Base-by-base conservation (phyloP, 2,888 invertebrate genomes). In the Scaptomyza polygonia region DNA sequence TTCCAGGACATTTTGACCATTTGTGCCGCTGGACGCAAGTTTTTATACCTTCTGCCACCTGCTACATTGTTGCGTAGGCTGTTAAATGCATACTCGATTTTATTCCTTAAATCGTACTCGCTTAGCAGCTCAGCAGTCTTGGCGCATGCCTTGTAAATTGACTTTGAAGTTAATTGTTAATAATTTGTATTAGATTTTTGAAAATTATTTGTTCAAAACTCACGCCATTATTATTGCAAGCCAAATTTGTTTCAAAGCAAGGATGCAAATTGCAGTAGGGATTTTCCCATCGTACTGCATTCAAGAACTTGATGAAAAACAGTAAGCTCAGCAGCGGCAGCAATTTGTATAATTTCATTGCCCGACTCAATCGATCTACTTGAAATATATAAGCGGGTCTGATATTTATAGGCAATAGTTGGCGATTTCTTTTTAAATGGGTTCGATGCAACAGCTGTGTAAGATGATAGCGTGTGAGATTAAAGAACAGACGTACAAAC, bases 1-100 rank as follows among this genome's bases (percentile, higher is more conserved):
- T 71, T 49, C 79, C 79, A 79, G 12, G 7, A 5, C 73, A 81
- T 71, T 36, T 3, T 51, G 0, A 49, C 49, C 72, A 81, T 81
- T 4, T 64, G 68, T 6, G 63, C 79, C 2, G 81, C 79, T 14
- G 18, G 3, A 0, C 51, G 68, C 8, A 80, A 44, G 18, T 69
- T 61, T 14, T 25, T 36, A 40, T 57, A 66, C 0, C 18, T 3
- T 1, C 30, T 16, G 0, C 76, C 76, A 1, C 63, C 55, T 2
- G 78, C 76, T 1, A 66, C 79, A 9, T 39, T n/a, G 21, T 76
- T 65, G 0, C 79, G 70, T n/a, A 76, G 32, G 0, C 8, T 52
- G 44, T 78, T 78, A 2, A 79, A 54, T 1, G n/a, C 7, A 2
- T 49, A 6, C 1, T 30, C 40, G 0, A 78, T 21, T 0, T 12